These are phyloP conservation scores for Malurus alboscapulatus DNA, from an alignment of 2,113 vertebrate genomes.

Conservation along the genomic window DNA sequence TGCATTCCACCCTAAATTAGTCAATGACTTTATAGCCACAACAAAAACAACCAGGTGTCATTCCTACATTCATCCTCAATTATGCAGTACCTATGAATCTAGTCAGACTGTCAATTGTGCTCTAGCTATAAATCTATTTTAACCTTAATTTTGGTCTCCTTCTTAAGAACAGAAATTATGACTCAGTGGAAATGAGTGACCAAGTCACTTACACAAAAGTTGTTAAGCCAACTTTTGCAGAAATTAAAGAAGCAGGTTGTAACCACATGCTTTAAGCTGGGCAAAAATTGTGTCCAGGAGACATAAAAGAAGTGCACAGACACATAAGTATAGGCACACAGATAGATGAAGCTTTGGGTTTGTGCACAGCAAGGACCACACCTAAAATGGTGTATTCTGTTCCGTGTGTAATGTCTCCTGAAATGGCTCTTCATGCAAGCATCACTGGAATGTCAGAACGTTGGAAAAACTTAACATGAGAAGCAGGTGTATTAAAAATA, in stretches of 20 bases:
- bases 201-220: not conserved
- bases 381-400: not conserved
- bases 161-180: not conserved
- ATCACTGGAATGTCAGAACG: not conserved
- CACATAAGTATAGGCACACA: fast-evolving
- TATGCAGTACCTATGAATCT: not conserved
- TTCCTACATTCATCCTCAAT: not conserved
- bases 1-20: not conserved
- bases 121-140: not conserved
- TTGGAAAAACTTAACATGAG: not conserved
- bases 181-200: not conserved
- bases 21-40: not conserved
- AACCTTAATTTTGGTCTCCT: not conserved
- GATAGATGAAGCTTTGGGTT: not conserved
- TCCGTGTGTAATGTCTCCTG: not conserved
- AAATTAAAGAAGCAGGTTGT: not conserved
- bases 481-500: not conserved
- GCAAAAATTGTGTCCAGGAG: not conserved
- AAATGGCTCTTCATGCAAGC: not conserved
- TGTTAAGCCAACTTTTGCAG: not conserved
- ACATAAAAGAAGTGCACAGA: fast-evolving
- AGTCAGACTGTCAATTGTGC: not conserved
- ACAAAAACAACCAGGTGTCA: not conserved
- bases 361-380: not conserved
- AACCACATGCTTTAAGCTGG: not conserved